These are phyloP conservation scores for Gnatocerus cornutus DNA, from an alignment of 2,888 invertebrate genomes.

Conservation along the genomic window DNA sequence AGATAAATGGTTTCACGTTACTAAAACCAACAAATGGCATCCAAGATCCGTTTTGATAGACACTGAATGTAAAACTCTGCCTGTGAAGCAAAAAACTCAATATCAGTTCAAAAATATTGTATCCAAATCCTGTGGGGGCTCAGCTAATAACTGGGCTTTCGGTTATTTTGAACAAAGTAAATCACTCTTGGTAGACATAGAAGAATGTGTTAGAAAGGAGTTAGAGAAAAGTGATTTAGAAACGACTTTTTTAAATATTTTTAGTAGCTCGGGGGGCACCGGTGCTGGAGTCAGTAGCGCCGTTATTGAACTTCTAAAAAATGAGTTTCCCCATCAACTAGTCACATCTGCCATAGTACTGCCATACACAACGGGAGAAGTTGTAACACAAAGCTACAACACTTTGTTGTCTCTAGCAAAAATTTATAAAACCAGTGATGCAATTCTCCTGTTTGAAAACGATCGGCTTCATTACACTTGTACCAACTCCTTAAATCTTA, in stretches of 20 bases:
- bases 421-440: conserved; percentile 69
- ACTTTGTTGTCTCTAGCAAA: conserved; percentile 71
- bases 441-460: conserved; percentile 71
- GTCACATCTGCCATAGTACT: conserved; percentile 69
- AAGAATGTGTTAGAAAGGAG: conserved; percentile 69
- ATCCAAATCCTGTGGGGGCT: conserved; percentile 70
- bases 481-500: conserved; percentile 58
- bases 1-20: conserved; percentile 71
- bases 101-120: conserved; percentile 70
- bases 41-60: conserved; percentile 63
- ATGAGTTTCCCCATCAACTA: conserved; percentile 71
- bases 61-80: conserved; percentile 53
- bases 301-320: conserved; percentile 68
- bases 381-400: conserved; percentile 74
- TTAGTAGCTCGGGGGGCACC: conserved; percentile 74
- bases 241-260: conserved; percentile 70
- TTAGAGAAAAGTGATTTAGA: conserved; percentile 70
- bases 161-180: conserved; percentile 71
- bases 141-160: conserved; percentile 75
- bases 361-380: conserved; percentile 72
- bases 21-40: conserved; percentile 64
- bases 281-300: conserved; percentile 74
- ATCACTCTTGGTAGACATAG: conserved; percentile 64
- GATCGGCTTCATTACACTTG: conserved; percentile 70
- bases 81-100: conserved; percentile 61